Base-by-base conservation (phyloP, 1,140 invertebrate genomes). In the Epicauta chinensis region DNA sequence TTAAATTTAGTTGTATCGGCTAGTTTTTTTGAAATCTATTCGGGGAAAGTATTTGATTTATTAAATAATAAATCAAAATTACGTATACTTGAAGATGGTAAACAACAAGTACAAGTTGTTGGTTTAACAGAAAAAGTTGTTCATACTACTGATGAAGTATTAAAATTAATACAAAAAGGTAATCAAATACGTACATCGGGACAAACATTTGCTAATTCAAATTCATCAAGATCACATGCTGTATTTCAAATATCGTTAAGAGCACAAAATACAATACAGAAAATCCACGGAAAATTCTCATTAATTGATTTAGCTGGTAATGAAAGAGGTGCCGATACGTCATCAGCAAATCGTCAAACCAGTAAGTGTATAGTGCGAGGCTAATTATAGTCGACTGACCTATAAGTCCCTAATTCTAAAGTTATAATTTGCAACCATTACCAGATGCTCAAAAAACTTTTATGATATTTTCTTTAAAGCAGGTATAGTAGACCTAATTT, bases 61-160 rank as follows among this genome's bases (percentile, higher is more conserved):
- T 73, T 99, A 49, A 91, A 93, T 59, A 89, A 93, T 60, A 99
- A 98, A 72, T 81, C 87, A 53, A 95, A 97, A 70, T 74, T 99
- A 14, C 79, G 95, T 45, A 87, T 93, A 23, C 65, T 93, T 5
- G 90, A 92, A 67, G 89, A 92, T 69, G 84, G 83, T 11, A 88
- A 89, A 65, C 80, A 86, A 42, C 75, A 78, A 65, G 87, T 92
- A 13, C 86, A 91, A 74, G 81, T 93, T 37, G 87, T 92, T 4
- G 89, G 89, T 17, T 67, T 93, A 29, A 85, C 83, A 45, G 89
- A 92, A 67, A 80, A 83, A 58, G 72, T 77, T 7, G 87, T 91
- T 0, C 76, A 81, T 12, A 76, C 73, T 44, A 83, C 85, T 3
- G 86, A 90, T 16, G 88, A 91, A 65, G 90, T 93, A 3, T 65